A percentile compares a stretch with the other conserved stretches of the same genome.
These are phyloP conservation scores for Lepilemur septentrionalis DNA, from an alignment of 2,797 vertebrate species.

Conservation along the genomic window DNA sequence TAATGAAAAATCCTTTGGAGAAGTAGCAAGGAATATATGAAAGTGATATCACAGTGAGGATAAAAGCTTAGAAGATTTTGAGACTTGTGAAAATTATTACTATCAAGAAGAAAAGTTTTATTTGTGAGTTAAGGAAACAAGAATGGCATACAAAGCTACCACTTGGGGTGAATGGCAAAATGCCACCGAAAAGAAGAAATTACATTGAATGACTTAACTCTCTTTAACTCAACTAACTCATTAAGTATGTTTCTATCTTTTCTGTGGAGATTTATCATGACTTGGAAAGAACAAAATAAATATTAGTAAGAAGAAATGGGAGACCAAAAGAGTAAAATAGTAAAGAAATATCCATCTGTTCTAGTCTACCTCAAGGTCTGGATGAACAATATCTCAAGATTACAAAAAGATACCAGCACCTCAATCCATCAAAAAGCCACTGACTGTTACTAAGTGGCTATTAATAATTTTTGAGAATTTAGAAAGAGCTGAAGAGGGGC, in stretches of 20 bases:
- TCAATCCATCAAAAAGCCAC: background rate
- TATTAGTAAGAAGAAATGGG: background rate
- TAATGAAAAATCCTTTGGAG: background rate
- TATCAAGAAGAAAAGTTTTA: background rate
- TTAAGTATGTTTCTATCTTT: background rate
- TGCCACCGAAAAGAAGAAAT: background rate
- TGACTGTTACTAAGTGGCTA: background rate
- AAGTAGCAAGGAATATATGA: background rate
- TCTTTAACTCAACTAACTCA: background rate
- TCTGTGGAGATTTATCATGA: background rate
- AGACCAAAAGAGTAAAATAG: background rate
- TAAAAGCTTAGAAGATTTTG: background rate
- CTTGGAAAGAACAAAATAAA: conserved; percentile 8
- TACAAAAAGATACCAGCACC: background rate
- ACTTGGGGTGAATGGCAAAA: background rate
- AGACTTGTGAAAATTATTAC: conserved; percentile 6
- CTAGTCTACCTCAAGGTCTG: background rate
- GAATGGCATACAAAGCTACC: background rate
- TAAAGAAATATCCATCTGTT: background rate
- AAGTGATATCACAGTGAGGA: background rate
- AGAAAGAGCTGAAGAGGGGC: background rate
- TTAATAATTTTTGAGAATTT: conserved; percentile 16
- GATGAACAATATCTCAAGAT: background rate
- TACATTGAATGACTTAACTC: background rate
- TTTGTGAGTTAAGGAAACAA: background rate